A percentile compares a stretch with the other conserved stretches of the same genome.
Conservation (phyloP, 2,888 invertebrate genomes). For the Sinohyriopsis cumingii region DNA sequence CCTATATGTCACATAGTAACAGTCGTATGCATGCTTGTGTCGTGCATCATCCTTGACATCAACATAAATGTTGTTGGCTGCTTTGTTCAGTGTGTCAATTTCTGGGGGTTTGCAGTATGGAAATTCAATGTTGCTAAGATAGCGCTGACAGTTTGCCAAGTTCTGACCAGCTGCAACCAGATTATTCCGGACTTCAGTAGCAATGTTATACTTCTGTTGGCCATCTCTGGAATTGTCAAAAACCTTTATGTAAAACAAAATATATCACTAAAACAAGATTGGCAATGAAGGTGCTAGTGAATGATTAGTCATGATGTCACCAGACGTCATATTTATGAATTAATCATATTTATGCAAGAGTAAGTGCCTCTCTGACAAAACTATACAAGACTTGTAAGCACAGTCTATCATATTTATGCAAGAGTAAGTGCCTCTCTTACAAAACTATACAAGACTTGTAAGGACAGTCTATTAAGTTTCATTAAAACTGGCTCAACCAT, state of each 20-base stretch:
- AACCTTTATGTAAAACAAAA: background rate
- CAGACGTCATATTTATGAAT: too few relatives aligned
- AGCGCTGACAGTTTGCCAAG: conserved; percentile 73
- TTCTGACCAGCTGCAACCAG: conserved; percentile 75
- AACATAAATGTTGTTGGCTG: conserved; percentile 74
- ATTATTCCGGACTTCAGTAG: conserved; percentile 75
- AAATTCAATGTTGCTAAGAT: conserved; percentile 74
- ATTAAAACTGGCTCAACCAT: too few relatives aligned
- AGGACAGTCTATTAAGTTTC: too few relatives aligned
- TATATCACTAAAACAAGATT: background rate
- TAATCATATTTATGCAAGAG: too few relatives aligned
- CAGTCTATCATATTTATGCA: too few relatives aligned
- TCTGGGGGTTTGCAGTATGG: conserved; percentile 75
- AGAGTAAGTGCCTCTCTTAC: too few relatives aligned
- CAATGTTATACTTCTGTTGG: conserved; percentile 38
- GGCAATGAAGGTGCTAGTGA: too few relatives aligned
- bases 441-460: too few relatives aligned
- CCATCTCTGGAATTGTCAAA: conserved; percentile 17
- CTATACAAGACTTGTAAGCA: too few relatives aligned
- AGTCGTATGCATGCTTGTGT: conserved; percentile 71
- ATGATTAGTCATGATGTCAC: too few relatives aligned
- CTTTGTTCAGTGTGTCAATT: conserved; percentile 72
- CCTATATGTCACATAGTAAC: conserved; percentile 73
- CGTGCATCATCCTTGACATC: conserved; percentile 73
- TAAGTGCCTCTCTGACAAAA: too few relatives aligned